These are phyloP conservation scores for Aythya baeri DNA, from an alignment of 2,113 vertebrate species.

Conservation along the genomic window DNA sequence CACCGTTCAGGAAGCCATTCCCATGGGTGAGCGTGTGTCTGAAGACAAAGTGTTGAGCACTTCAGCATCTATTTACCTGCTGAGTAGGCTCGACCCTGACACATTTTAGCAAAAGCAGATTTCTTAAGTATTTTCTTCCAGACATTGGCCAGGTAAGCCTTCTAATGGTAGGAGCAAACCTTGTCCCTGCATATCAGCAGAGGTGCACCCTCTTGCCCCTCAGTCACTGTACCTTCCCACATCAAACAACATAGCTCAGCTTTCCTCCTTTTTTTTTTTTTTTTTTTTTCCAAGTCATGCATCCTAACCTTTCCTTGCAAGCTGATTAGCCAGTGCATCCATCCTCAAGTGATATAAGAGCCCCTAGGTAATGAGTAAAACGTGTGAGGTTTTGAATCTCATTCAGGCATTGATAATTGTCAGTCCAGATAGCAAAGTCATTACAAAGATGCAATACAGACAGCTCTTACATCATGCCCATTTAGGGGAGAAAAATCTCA, in stretches of 20 bases:
- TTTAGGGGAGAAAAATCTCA: slow-evolving; percentile 60
- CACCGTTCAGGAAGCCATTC: background rate
- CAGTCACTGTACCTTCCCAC: background rate
- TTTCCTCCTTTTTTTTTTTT: background rate
- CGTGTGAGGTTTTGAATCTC: background rate
- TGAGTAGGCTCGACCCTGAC: background rate
- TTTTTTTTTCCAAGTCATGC: background rate
- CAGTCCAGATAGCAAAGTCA: background rate
- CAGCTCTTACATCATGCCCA: background rate
- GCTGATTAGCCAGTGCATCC: background rate
- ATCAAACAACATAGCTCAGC: background rate
- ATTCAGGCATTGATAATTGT: slow-evolving; percentile 25
- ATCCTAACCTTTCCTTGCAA: background rate
- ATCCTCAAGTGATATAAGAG: background rate
- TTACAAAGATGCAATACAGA: background rate
- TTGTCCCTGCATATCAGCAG: background rate
- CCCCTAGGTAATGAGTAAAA: background rate
- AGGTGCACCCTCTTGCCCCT: background rate
- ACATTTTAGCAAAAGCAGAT: background rate
- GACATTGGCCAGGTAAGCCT: background rate
- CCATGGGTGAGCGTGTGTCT: fast-evolving
- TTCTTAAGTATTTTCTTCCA: background rate
- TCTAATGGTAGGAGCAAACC: background rate
- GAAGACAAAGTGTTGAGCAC: background rate
- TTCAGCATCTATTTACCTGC: background rate